Conservation (phyloP, 92 coral and sea anemone genomes). For the Porites divaricata region DNA sequence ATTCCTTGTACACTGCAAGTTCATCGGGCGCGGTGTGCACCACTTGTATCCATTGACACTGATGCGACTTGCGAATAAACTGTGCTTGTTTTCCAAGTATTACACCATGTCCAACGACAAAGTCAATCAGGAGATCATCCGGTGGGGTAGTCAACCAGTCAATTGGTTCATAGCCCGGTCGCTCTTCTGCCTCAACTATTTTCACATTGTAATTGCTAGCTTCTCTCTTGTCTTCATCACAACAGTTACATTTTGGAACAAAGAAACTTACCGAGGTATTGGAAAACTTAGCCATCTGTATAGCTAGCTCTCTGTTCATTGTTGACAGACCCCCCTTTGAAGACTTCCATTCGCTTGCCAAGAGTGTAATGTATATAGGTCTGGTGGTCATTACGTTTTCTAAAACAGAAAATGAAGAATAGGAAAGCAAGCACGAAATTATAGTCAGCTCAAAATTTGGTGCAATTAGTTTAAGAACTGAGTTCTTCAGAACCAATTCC, state of each 20-base stretch:
- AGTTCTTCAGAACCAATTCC: too few relatives aligned
- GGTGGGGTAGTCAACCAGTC: background rate
- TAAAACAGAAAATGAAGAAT: background rate
- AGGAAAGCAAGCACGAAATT: too few relatives aligned
- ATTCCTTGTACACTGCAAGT: background rate
- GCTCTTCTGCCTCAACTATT: background rate
- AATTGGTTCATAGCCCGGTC: background rate
- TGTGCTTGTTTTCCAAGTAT: conserved; percentile 2
- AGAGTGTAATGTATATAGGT: too few relatives aligned
- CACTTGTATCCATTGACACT: background rate
- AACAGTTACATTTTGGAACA: background rate
- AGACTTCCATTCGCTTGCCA: too few relatives aligned
- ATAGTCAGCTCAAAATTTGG: too few relatives aligned
- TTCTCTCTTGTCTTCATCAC: background rate
- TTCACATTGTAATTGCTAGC: background rate
- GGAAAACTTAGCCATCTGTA: background rate
- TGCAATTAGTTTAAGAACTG: too few relatives aligned
- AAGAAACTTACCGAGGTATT: background rate
- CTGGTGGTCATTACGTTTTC: background rate
- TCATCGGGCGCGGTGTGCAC: background rate
- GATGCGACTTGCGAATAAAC: background rate
- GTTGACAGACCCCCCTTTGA: background rate
- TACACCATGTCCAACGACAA: background rate
- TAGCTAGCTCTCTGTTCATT: background rate
- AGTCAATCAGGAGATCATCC: background rate